Percentiles rank a stretch among this genome's conserved stretches.
Evolutionary conservation across 2,113 vertebrate genomes (phyloP).

Genomic region (Neolamprologus toae): DNA sequence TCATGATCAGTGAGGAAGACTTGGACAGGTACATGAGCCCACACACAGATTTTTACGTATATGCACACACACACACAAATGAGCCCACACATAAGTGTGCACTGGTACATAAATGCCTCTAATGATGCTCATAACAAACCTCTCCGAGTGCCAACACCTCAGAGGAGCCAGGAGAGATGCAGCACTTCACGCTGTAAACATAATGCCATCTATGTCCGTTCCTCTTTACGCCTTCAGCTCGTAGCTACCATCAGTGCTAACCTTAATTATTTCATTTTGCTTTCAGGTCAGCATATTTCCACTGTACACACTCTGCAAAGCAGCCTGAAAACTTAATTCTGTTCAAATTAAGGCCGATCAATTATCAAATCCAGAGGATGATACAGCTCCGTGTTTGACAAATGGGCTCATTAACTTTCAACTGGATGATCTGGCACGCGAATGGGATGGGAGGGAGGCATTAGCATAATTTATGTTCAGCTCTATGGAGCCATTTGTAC

Average conservation of each 20-base stretch:
- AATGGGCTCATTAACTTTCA: constrained; percentile 50
- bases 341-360: constrained; percentile 15
- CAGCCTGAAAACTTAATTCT: constrained; percentile 22
- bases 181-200: constrained; percentile 11
- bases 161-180: not conserved
- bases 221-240: not conserved
- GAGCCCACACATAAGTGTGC: not conserved
- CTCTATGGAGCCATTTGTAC: constrained; percentile 9
- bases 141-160: not conserved
- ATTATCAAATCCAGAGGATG: constrained; percentile 12
- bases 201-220: constrained; percentile 4
- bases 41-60: not conserved
- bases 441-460: not conserved
- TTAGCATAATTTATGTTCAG: constrained; percentile 9
- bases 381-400: constrained; percentile 32
- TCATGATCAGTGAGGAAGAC: not conserved
- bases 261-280: not conserved
- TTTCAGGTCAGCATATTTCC: not conserved
- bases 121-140: not conserved
- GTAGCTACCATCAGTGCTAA: not conserved
- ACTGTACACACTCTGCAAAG: not conserved
- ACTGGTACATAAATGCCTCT: not conserved
- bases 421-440: not conserved
- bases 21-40: not conserved
- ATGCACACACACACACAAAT: not conserved